Evolutionary conservation across 2,888 invertebrate species (phyloP), one percentile per base, ranked within the genome.

Genomic region (Sesia apiformis): DNA sequence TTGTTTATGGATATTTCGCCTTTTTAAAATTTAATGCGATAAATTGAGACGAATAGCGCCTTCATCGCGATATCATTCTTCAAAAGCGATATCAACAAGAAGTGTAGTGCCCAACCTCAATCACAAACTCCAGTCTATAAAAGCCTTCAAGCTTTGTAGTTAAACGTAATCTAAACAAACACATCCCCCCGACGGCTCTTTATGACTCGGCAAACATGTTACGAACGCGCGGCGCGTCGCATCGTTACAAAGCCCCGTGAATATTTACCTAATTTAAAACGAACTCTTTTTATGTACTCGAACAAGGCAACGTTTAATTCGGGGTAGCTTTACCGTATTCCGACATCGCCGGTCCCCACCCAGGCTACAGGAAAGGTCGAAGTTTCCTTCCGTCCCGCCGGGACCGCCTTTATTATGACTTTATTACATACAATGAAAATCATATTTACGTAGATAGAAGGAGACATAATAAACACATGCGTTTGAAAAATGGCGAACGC

Each of bases 401-500:
- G 65, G 67, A 63, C 66, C 68, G 68, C 69, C 68, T 63, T 78
- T 79, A 78, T 83, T 81, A 78, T 68, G 73, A 77, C 82, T 83
- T 83, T 82, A 84, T 82, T 83, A 81, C 76, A 64, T 63, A 81
- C 79, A 84, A 81, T 83, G 78, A 78, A 79, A 82, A 82, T 82
- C 81, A 82, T 84, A 84, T 82, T 82, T 80, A 50, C 78, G 67
- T 52, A 58, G 58, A 63, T 72, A 76, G 72, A 74, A 76, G 76
- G 76, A 74, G 73, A 72, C 78, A 75, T 80, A 81, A 84, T 79
- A 84, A 81, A 83, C 78, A 83, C 76, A 74, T 74, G 76, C 74
- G 74, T 70, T 69, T 76, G 70, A 76, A 76, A 72, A 74, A 78
- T 74, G 72, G 66, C 64, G 61, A 62, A 59, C 51, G 56, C 51